Evolutionary conservation across 2,113 vertebrate genomes (phyloP).

Genomic region (Notiomystis cincta): DNA sequence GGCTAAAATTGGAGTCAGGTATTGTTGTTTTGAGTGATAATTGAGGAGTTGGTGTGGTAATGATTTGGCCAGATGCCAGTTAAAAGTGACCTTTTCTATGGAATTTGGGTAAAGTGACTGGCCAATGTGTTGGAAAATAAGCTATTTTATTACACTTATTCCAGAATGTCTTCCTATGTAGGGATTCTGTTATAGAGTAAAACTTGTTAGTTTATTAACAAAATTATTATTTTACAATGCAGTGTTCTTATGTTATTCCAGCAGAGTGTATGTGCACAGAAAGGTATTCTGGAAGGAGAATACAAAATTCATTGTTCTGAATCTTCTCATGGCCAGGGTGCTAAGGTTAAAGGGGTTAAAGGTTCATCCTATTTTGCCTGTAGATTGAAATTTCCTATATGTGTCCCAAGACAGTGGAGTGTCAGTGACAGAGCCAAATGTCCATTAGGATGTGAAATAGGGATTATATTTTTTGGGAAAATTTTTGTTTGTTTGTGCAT

Average conservation of each 20-base stretch:
- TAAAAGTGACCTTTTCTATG: neutral
- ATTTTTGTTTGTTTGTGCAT: neutral
- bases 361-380: neutral
- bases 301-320: neutral
- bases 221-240: neutral
- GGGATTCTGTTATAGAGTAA: neutral
- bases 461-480: neutral
- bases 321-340: neutral
- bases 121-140: neutral
- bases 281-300: neutral
- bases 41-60: neutral
- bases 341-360: neutral
- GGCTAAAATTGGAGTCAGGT: neutral
- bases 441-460: neutral
- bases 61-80: neutral
- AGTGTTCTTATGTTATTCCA: neutral
- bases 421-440: neutral
- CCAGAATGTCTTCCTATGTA: neutral
- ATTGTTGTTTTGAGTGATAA: neutral
- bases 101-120: neutral
- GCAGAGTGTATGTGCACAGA: neutral
- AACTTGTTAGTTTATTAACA: neutral
- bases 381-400: neutral
- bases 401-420: neutral
- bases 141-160: neutral